Percentiles rank a stretch among this genome's conserved stretches.
phyloP scores from a whole-genome alignment of 2,113 vertebrate species.

The Physeter macrocephalus region DNA sequence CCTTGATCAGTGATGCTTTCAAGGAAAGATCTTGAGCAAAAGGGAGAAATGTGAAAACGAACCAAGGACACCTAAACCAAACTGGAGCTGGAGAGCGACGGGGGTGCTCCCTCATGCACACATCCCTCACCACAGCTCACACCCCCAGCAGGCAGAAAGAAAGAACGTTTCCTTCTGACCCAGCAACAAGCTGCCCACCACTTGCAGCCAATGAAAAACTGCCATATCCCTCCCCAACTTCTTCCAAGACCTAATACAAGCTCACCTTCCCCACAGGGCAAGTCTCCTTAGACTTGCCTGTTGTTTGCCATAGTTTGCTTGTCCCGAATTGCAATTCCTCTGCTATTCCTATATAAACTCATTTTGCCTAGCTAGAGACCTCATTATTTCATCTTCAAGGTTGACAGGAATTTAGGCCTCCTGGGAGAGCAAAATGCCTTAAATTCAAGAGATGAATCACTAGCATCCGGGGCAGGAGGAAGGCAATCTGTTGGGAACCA shows the following conservation, averaged over 20 bases:
- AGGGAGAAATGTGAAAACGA: background rate
- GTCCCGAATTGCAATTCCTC: background rate
- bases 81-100: rapidly evolving
- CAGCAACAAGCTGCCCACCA: background rate
- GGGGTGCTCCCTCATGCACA: background rate
- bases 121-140: background rate
- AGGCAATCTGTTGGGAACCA: background rate
- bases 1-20: background rate
- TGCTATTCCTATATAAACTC: background rate
- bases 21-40: background rate
- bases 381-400: background rate
- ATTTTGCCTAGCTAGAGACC: background rate
- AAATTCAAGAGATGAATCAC: background rate
- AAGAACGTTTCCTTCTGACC: background rate
- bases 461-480: rapidly evolving
- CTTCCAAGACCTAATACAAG: rapidly evolving
- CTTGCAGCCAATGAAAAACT: background rate
- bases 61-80: background rate
- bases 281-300: rapidly evolving
- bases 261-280: background rate
- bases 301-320: background rate
- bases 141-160: background rate
- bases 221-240: rapidly evolving
- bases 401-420: background rate
- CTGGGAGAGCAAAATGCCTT: background rate